Evolutionary conservation across 2,797 vertebrate species (phyloP).

Genomic region (Taeniopygia guttata): DNA sequence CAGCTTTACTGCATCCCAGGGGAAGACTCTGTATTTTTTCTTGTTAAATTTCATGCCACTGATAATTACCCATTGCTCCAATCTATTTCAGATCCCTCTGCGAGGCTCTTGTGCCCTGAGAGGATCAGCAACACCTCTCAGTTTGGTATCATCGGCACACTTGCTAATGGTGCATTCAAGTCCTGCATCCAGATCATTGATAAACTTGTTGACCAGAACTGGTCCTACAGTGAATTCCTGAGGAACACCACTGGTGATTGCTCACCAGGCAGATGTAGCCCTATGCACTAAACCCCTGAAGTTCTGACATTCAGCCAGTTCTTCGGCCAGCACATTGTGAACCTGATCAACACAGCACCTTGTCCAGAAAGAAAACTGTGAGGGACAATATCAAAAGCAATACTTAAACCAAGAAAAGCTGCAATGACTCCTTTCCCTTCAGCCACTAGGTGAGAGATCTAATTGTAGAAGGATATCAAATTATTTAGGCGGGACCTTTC

Average conservation of each 20-base stretch:
- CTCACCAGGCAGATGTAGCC: background rate
- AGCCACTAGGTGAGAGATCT: background rate
- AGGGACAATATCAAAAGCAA: background rate
- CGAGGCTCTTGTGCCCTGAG: too few relatives aligned
- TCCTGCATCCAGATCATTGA: too few relatives aligned
- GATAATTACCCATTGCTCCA: accelerated
- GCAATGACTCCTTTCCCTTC: background rate
- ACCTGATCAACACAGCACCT: too few relatives aligned
- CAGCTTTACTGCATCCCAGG: accelerated
- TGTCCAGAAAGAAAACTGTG: background rate
- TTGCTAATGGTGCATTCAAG: too few relatives aligned
- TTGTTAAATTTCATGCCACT: background rate
- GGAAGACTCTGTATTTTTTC: background rate
- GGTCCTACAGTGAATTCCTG: background rate
- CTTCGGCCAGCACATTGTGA: background rate
- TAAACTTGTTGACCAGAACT: background rate
- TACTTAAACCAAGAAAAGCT: background rate
- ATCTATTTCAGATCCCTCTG: background rate
- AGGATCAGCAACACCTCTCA: background rate
- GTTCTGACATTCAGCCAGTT: background rate
- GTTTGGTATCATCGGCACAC: too few relatives aligned
- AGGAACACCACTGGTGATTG: background rate
- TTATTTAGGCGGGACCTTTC: background rate
- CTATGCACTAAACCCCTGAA: background rate
- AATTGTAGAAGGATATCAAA: background rate